These are phyloP conservation scores for Argyresthia goedartella DNA, from an alignment of 2,888 invertebrate genomes.

Conservation along the genomic window DNA sequence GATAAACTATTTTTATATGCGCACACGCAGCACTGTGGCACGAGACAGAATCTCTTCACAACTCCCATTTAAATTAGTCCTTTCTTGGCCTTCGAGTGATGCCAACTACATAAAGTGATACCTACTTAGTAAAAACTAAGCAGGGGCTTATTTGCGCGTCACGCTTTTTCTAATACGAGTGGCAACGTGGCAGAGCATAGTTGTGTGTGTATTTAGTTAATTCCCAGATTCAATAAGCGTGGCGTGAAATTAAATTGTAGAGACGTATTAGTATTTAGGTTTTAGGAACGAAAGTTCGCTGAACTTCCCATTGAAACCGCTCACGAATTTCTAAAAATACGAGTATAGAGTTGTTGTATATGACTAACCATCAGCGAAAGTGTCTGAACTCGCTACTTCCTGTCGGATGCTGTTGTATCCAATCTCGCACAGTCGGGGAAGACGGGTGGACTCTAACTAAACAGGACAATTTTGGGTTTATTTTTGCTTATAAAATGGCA, in stretches of 20 bases:
- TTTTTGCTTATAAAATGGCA: slow-evolving; percentile 25
- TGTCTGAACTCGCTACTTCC: slow-evolving; percentile 47
- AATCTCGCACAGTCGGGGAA: background rate
- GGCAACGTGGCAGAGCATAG: too few relatives aligned
- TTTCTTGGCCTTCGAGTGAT: background rate
- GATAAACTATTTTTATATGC: slow-evolving; percentile 39
- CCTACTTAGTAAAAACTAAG: too few relatives aligned
- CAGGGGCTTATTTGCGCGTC: too few relatives aligned
- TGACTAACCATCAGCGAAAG: slow-evolving; percentile 50
- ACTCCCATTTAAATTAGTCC: slow-evolving; percentile 7
- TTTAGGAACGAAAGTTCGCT: slow-evolving; percentile 28
- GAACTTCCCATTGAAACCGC: slow-evolving; percentile 26
- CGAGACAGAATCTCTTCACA: slow-evolving; percentile 33
- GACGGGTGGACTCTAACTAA: background rate
- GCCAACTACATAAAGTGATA: background rate
- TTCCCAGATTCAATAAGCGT: background rate
- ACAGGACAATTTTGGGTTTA: background rate
- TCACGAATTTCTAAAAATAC: slow-evolving; percentile 51
- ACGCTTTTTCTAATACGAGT: too few relatives aligned
- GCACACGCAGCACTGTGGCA: slow-evolving; percentile 29
- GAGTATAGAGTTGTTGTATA: slow-evolving; percentile 27
- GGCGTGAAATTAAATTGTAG: background rate
- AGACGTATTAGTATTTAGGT: background rate
- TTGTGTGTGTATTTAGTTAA: too few relatives aligned
- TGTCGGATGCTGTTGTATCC: slow-evolving; percentile 21